A percentile compares a stretch with the other conserved stretches of the same genome.
Evolutionary conservation across 1,140 invertebrate genomes (phyloP).

Genomic region (Penaeus chinensis): DNA sequence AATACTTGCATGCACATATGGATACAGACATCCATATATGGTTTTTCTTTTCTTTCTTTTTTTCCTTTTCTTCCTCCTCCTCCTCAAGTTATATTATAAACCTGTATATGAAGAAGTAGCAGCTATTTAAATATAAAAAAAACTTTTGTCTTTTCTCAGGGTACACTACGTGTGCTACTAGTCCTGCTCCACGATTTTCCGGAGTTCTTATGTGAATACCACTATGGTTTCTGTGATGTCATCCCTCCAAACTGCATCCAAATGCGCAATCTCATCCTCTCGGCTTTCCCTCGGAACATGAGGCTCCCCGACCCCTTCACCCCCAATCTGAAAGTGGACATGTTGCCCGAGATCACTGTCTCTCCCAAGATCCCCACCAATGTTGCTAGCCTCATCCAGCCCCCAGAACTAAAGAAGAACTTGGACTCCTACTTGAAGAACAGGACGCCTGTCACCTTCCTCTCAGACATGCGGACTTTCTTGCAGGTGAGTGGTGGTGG

Average conservation of each 20-base stretch:
- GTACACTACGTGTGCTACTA: constrained; percentile 93
- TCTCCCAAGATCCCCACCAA: constrained; percentile 91
- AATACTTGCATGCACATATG: too few relatives aligned
- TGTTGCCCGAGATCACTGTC: constrained; percentile 85
- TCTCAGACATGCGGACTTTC: constrained; percentile 90
- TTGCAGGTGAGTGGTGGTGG: constrained; percentile 75
- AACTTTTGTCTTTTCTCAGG: constrained; percentile 71
- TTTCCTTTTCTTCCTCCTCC: too few relatives aligned
- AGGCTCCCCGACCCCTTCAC: constrained; percentile 97
- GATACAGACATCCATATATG: too few relatives aligned
- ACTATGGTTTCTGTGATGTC: constrained; percentile 99
- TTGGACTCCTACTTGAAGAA: constrained; percentile 96
- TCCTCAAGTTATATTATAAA: too few relatives aligned
- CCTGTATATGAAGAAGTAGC: too few relatives aligned
- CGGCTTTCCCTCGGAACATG: constrained; percentile 98
- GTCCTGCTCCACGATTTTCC: constrained; percentile 98
- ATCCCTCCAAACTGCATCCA: constrained; percentile 98
- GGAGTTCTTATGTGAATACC: constrained; percentile 98
- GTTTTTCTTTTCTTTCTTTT: too few relatives aligned
- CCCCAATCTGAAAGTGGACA: constrained; percentile 96
- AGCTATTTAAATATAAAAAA: not conserved
- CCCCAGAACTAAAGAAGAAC: constrained; percentile 89
- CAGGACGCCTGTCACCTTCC: constrained; percentile 93
- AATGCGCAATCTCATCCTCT: constrained; percentile 97
- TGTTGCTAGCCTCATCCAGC: constrained; percentile 88